Conservation (phyloP, 2,113 vertebrate species). For the Suricata suricatta region DNA sequence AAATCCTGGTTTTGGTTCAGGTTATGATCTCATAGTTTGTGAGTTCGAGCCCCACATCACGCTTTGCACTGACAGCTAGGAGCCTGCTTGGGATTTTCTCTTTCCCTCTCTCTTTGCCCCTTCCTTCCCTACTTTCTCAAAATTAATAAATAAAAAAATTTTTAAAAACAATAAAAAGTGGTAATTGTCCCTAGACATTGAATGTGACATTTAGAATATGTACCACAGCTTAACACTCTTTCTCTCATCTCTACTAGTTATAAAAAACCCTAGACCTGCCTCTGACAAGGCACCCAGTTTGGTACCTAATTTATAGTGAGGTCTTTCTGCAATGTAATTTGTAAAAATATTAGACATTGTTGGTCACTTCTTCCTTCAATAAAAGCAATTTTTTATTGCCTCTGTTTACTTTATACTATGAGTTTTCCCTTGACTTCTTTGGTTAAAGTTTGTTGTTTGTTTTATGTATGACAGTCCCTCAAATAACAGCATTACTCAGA, state of each 20-base stretch:
- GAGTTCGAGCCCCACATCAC: too few relatives aligned
- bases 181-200: not conserved
- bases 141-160: not conserved
- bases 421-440: not conserved
- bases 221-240: not conserved
- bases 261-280: not conserved
- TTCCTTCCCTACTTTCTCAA: too few relatives aligned
- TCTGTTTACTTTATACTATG: not conserved
- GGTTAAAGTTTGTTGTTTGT: not conserved
- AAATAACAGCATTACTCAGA: not conserved
- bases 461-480: not conserved
- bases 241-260: not conserved
- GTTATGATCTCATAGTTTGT: too few relatives aligned
- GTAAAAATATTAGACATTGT: not conserved
- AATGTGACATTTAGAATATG: not conserved
- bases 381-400: not conserved
- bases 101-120: too few relatives aligned
- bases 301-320: not conserved
- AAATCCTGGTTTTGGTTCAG: too few relatives aligned
- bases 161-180: not conserved
- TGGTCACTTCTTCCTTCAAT: not conserved
- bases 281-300: not conserved
- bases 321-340: not conserved
- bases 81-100: too few relatives aligned
- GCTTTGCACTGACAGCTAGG: too few relatives aligned